Evolutionary conservation across 1,140 invertebrate genomes (phyloP), one percentile per base, ranked within the genome.

Genomic region (Sitophilus oryzae): DNA sequence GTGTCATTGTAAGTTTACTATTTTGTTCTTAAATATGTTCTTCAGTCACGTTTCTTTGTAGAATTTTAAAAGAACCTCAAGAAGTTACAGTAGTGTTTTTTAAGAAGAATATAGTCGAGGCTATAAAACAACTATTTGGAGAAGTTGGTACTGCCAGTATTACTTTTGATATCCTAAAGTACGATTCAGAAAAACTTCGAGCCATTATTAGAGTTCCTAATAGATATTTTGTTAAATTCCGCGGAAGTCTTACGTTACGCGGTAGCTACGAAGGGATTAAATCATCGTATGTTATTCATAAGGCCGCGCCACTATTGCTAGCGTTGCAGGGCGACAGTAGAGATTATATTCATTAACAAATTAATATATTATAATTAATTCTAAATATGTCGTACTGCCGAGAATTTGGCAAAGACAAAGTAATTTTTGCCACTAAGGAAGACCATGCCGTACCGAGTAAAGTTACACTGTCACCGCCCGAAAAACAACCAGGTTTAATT

Each of bases 371-470:
- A 18, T 42, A 42, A 3, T 10, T 20, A 9, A 3, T 42, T 30
- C 14, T 45, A n/a, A 71, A 23, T 55, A 79, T 79, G 78, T 74
- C 77, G n/a, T 64, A 69, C 45, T 72, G 70, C 53, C 68, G 75
- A 54, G 62, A 61, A 40, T 63, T 72, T 25, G 84, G 87, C 15
- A 93, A 93, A 74, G 89, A 95, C 68, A 80, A 82, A 53, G 83
- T 94, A 3, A 85, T 93, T 50, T 91, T 94, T 73, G 84, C 84
- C 10, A 81, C 87, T 0, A 82, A 85, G 67, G 89, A 90, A 70
- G 89, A 93, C 64, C 82, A 88, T 68, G 71, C 82, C 3, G 68
- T 73, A 11, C 88, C 89, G 6, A 86, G 86, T 63, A 83, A 71
- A 49, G 78, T 91, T n/a, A 69, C 74, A 38, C 73, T 93, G 52